Percentiles rank a stretch among this genome's conserved stretches.
Conservation (phyloP, 2,797 vertebrate genomes). For the Poliocrania exsul region DNA sequence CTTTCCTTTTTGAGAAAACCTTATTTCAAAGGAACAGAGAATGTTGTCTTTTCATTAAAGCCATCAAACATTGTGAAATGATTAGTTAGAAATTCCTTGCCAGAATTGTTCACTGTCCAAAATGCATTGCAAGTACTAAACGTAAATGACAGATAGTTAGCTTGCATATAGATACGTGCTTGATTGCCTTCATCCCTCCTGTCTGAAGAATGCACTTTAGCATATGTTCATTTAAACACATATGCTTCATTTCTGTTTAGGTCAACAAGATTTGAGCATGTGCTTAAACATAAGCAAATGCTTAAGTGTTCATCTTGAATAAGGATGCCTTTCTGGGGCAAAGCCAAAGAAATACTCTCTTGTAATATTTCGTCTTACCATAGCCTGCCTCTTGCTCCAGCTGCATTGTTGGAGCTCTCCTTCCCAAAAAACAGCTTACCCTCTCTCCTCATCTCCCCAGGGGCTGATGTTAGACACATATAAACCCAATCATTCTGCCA, state of each 20-base stretch:
- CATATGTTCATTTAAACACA: slow-evolving; percentile 63
- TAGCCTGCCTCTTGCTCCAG: background rate
- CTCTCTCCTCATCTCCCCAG: background rate
- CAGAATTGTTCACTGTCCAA: slow-evolving; percentile 59
- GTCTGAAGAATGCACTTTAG: slow-evolving; percentile 45
- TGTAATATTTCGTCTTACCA: background rate
- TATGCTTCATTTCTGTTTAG: slow-evolving; percentile 55
- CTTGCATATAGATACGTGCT: slow-evolving; percentile 23
- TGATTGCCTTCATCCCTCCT: slow-evolving; percentile 58
- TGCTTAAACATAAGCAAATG: slow-evolving; percentile 57
- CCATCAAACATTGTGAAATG: slow-evolving; percentile 39
- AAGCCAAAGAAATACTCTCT: background rate
- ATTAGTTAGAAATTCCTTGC: slow-evolving; percentile 41
- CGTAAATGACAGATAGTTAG: slow-evolving; percentile 59
- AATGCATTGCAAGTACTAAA: slow-evolving; percentile 36
- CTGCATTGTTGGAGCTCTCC: background rate
- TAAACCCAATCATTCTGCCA: background rate
- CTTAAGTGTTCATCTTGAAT: background rate
- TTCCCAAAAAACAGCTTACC: background rate
- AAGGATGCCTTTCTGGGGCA: background rate
- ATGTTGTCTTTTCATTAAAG: slow-evolving; percentile 11
- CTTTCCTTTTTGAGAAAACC: background rate
- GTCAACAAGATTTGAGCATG: slow-evolving; percentile 30
- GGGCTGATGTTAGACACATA: background rate
- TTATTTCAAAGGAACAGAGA: background rate